These are phyloP conservation scores for Alectura lathami DNA, from an alignment of 2,113 vertebrate species.

Conservation along the genomic window DNA sequence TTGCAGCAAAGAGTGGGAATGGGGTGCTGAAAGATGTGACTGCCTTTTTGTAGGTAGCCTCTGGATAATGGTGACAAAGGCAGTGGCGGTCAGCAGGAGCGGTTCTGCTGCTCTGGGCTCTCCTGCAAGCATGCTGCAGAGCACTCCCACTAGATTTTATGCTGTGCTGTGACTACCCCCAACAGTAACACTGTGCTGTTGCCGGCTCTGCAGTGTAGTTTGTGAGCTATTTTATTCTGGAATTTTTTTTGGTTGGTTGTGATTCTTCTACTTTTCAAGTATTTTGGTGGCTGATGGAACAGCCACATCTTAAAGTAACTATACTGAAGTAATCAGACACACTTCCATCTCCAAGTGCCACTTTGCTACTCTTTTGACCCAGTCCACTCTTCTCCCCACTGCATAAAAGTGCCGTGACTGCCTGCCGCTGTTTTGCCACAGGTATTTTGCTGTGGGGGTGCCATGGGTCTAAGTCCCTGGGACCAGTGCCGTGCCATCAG, in stretches of 20 bases:
- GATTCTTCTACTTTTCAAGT: background rate
- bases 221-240: background rate
- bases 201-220: background rate
- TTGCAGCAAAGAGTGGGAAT: background rate
- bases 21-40: background rate
- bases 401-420: fast-evolving
- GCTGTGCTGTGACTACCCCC: background rate
- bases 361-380: background rate
- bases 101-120: background rate
- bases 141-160: background rate
- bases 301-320: background rate
- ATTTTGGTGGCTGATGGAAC: background rate
- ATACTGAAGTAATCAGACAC: background rate
- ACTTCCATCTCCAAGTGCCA: background rate
- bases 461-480: background rate
- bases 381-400: background rate
- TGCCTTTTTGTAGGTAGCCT: background rate
- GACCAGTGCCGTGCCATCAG: background rate
- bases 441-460: fast-evolving
- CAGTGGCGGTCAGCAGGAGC: background rate
- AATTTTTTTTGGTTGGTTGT: background rate
- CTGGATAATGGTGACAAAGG: background rate
- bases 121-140: background rate
- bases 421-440: background rate
- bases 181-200: background rate